Base-by-base conservation (phyloP, 1,140 invertebrate species). In the Scaptomyza hsui region DNA sequence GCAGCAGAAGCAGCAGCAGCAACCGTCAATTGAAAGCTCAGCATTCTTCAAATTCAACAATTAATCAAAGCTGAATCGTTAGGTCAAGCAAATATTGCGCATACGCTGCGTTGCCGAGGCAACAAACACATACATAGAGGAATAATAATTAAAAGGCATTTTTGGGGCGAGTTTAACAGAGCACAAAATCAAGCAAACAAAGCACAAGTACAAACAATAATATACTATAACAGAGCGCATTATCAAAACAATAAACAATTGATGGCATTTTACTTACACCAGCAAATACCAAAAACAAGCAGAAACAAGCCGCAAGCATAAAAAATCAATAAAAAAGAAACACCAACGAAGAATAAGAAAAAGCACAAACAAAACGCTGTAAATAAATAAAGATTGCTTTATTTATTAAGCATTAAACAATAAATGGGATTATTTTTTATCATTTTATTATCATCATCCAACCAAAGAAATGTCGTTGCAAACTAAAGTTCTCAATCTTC, bases 351-450 rank as follows among this genome's bases (percentile, higher is more conserved):
- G 16, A 32, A 56, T n/a, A 35, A n/a, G 29, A 12, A 70, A 12
- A 57, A 53, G 26, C n/a, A n/a, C n/a, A 69, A 69, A 78, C 67
- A 78, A 75, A 78, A 75, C 24, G 72, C 56, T 61, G 47, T 71
- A 82, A 88, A 88, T 88, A 88, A 88, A 88, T 88, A 88, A 88
- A 82, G 88, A 88, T 88, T 88, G 82, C 83, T 88, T 88, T 88
- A 89, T 88, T 89, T 89, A 88, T 88, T 88, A 89, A 89, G 83
- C 83, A 88, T 88, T 88, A 88, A 89, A 88, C 82, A 88, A 88
- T 88, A 88, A 88, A 88, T 89, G 82, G 78, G 68, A 88, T 88
- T 88, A 88, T 82, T 88, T 86, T 86, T 88, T 86, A 88, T 78
- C n/a, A n/a, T n/a, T n/a, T n/a, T n/a, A n/a, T n/a, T n/a, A n/a